Conservation (phyloP, 2,888 invertebrate genomes). For the Emmelina monodactyla region DNA sequence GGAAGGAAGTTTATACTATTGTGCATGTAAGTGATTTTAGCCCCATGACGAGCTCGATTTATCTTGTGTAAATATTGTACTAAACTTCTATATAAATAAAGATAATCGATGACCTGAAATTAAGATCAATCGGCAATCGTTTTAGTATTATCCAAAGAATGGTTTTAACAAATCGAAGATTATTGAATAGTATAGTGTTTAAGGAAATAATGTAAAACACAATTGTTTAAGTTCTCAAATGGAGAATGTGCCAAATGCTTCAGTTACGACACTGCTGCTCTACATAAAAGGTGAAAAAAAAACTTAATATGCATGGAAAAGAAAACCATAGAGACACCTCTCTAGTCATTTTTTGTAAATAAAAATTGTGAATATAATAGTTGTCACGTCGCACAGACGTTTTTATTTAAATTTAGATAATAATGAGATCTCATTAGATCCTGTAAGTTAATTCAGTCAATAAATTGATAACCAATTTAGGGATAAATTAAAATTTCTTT, state of each 20-base stretch:
- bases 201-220: conserved; percentile 32
- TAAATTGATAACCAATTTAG: conserved; percentile 60
- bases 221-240: conserved; percentile 39
- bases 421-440: conserved; percentile 63
- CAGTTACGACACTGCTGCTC: conserved; percentile 32
- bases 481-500: conserved; percentile 53
- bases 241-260: conserved; percentile 64
- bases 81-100: conserved; percentile 32
- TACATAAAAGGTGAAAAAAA: conserved; percentile 28
- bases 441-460: conserved; percentile 61
- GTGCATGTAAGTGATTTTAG: conserved; percentile 49
- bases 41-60: conserved; percentile 28
- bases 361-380: conserved; percentile 61
- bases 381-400: conserved; percentile 51
- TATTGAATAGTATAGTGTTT: conserved; percentile 24
- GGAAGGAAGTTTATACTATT: conserved; percentile 54
- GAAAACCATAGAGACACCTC: conserved; percentile 47
- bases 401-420: conserved; percentile 57
- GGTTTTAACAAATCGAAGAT: conserved; percentile 22
- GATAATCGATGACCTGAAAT: conserved; percentile 26
- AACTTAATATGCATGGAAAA: conserved; percentile 38
- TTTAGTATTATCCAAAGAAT: conserved; percentile 3
- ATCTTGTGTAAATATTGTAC: conserved; percentile 39
- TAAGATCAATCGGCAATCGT: conserved; percentile 18
- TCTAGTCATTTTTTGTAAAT: conserved; percentile 63